Evolutionary conservation across 2,113 vertebrate genomes (phyloP).

Genomic region (Plectropomus leopardus): DNA sequence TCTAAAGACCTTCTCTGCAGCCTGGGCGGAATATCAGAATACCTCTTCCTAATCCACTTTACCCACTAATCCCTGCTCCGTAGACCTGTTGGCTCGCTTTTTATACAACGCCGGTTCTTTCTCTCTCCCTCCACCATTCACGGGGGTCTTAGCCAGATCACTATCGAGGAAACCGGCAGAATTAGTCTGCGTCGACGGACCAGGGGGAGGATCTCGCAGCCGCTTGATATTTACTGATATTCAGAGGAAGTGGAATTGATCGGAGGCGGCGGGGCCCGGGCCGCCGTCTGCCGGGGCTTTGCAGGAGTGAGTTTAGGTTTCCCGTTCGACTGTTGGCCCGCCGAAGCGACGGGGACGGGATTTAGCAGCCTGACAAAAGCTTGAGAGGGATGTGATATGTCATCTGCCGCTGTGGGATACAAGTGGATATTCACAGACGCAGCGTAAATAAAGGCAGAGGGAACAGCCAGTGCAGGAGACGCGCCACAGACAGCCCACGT

Average conservation of each 20-base stretch:
- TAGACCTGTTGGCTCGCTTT: conserved; percentile 79
- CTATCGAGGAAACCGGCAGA: conserved; percentile 79
- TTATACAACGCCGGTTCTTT: conserved; percentile 67
- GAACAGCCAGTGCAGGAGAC: conserved; percentile 72
- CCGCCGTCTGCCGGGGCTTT: conserved; percentile 67
- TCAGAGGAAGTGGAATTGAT: conserved; percentile 80
- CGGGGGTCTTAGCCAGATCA: conserved; percentile 80
- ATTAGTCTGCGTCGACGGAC: conserved; percentile 71
- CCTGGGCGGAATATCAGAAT: conserved; percentile 82
- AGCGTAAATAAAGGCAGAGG: conserved; percentile 75
- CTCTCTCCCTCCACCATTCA: conserved; percentile 62
- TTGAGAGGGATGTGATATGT: conserved; percentile 79
- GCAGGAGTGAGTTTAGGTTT: conserved; percentile 73
- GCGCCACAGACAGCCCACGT: conserved; percentile 61
- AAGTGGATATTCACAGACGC: conserved; percentile 71
- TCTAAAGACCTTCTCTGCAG: conserved; percentile 82
- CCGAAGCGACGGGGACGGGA: conserved; percentile 69
- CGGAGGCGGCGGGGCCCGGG: conserved; percentile 53
- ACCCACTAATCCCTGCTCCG: conserved; percentile 82
- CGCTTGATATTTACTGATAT: conserved; percentile 84
- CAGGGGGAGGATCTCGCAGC: conserved; percentile 63
- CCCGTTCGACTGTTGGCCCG: conserved; percentile 57
- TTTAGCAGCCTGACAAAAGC: conserved; percentile 78
- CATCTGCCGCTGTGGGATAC: conserved; percentile 78
- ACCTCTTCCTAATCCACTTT: conserved; percentile 84